Evolutionary conservation across 2,888 invertebrate genomes (phyloP).

Genomic region (Tipula unca): DNA sequence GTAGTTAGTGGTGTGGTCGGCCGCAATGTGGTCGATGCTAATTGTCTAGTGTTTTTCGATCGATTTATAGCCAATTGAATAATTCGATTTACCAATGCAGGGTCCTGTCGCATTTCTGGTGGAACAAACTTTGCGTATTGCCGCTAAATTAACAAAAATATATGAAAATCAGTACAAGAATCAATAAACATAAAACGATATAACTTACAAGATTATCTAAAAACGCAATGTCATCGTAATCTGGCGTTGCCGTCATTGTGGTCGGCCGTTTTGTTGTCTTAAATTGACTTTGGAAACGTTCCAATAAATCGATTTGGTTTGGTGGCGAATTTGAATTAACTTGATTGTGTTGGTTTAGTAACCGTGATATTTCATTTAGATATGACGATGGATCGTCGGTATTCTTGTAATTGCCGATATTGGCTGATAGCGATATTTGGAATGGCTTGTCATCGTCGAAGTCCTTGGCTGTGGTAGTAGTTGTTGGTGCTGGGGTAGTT

Average conservation of each 20-base stretch:
- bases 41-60: constrained; percentile 25
- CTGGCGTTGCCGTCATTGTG: constrained; percentile 31
- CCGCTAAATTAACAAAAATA: constrained; percentile 26
- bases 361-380: not conserved
- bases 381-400: not conserved
- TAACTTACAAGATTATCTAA: constrained; percentile 50
- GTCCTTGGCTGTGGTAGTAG: constrained; percentile 20
- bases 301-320: constrained; percentile 21
- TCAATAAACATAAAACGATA: not conserved
- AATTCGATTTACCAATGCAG: constrained; percentile 45
- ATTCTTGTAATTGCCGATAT: not conserved
- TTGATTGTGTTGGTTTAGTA: constrained; percentile 1
- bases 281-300: constrained; percentile 24
- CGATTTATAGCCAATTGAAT: constrained; percentile 47
- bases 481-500: not conserved
- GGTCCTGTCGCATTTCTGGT: constrained; percentile 27
- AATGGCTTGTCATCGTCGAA: not conserved
- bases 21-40: constrained; percentile 20
- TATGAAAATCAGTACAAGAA: not conserved
- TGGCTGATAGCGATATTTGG: not conserved
- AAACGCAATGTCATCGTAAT: not conserved
- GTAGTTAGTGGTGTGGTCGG: constrained; percentile 28
- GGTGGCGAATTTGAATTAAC: not conserved
- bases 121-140: constrained; percentile 28
- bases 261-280: constrained; percentile 16